Conservation (phyloP, 2,888 invertebrate species). For the Megaustenia siamemsis region DNA sequence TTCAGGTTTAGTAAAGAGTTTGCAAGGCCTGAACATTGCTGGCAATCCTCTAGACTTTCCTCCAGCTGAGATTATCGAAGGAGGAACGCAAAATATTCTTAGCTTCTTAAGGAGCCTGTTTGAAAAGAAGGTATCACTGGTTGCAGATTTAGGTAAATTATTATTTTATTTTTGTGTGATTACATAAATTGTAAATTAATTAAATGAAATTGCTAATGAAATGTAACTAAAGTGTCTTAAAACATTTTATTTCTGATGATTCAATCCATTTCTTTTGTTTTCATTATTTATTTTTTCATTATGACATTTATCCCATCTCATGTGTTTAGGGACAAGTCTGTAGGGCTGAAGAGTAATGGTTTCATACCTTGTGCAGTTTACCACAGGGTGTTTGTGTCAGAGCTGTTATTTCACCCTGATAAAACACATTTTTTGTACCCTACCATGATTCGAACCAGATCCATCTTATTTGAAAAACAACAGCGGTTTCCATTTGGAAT, state of each 20-base stretch:
- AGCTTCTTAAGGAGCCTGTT: constrained; percentile 75
- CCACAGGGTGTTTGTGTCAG: no score
- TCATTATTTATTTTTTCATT: not conserved
- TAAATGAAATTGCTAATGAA: no score
- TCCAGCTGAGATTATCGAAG: constrained; percentile 74
- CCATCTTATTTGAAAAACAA: no score
- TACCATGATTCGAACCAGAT: no score
- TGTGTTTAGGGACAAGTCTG: not conserved
- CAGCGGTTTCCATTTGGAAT: no score
- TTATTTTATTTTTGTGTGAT: not conserved
- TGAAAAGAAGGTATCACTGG: constrained; percentile 62
- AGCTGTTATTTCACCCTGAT: no score
- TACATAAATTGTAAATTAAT: not conserved
- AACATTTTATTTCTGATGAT: no score
- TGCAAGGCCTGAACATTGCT: constrained; percentile 77
- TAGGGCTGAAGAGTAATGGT: no score
- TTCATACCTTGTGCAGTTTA: no score
- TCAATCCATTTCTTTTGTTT: not conserved
- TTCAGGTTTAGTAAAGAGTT: constrained; percentile 75
- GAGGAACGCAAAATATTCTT: constrained; percentile 75
- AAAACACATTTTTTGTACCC: no score
- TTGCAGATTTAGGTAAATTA: constrained; percentile 53
- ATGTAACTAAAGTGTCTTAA: no score
- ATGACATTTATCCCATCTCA: not conserved
- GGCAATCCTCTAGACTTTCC: constrained; percentile 79